Percentiles rank a stretch among this genome's conserved stretches.
Evolutionary conservation across 2,797 vertebrate species (phyloP).

Genomic region (Sphenodon punctatus): DNA sequence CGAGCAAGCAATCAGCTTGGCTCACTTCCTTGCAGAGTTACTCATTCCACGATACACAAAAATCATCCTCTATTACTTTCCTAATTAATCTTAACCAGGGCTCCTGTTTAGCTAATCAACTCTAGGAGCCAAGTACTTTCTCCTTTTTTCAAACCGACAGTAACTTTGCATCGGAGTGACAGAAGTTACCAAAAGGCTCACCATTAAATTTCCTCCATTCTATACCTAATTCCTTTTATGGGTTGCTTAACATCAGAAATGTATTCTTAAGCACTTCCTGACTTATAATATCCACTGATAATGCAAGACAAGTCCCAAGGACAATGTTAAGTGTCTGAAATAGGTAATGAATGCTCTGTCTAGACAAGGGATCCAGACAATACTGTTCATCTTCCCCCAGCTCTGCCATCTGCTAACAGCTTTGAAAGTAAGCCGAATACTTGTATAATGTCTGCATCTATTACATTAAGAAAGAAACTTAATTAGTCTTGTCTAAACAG

Average conservation of each 20-base stretch:
- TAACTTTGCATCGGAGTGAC: background rate
- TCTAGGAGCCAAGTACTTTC: background rate
- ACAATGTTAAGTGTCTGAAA: constrained; percentile 10
- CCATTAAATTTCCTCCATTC: background rate
- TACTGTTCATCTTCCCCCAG: background rate
- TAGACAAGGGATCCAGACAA: background rate
- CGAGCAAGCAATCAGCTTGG: background rate
- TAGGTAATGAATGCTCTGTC: constrained; percentile 23
- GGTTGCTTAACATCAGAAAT: constrained; percentile 35
- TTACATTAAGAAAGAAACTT: background rate
- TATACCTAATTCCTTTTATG: background rate
- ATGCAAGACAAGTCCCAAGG: constrained; percentile 35
- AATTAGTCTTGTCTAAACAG: constrained; percentile 27
- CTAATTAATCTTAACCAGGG: constrained; percentile 20
- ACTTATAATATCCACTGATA: constrained; percentile 7
- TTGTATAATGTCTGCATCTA: background rate
- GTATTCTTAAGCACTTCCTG: constrained; percentile 35
- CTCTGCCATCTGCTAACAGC: constrained; percentile 6
- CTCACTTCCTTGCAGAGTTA: background rate
- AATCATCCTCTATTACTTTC: background rate
- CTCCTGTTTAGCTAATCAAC: background rate
- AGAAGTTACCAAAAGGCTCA: constrained; percentile 3
- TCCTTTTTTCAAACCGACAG: background rate
- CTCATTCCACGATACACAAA: constrained; percentile 6
- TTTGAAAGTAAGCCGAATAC: constrained; percentile 15